Base-by-base conservation (phyloP, 2,888 invertebrate genomes). In the Cantharis nigra region DNA sequence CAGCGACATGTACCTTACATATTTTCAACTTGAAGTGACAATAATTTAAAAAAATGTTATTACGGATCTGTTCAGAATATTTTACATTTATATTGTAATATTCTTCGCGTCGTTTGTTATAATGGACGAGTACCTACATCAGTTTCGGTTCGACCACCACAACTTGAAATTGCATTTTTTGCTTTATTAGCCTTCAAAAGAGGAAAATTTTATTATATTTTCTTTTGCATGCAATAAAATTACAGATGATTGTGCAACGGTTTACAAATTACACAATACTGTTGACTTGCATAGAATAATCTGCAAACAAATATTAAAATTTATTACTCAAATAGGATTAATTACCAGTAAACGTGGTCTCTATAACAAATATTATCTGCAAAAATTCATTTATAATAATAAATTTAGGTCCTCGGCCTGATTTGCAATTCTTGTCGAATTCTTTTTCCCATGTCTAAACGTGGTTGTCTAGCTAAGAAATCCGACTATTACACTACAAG, bases 71-170 rank as follows among this genome's bases (percentile, higher is more conserved):
- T 49, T 49, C 49, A 49, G 49, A n/a, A 49, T 49, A 49, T 67
- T 67, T 67, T 67, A 26, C 65, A 67, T 67, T 67, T 67, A 67
- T 67, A 67, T 67, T 67, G 26, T 26, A 67, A 67, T 67, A 67
- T 67, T 67, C 23, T 67, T 67, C 65, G 65, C 65, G 20, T 67
- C 65, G 65, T 67, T 67, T 67, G 26, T 23, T 67, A 67, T 67
- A 26, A 67, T 67, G 26, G 65, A 67, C 65, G 65, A 67, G 65
- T 67, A 20, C 28, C 28, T 30, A 30, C 65, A 67, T 67, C 65
- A 67, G 65, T 67, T 23, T 67, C 65, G 65, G 65, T 67, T 67
- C 65, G 65, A 67, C 65, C 23, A 23, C 65, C 65, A 67, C 65
- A 26, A 67, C 65, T 67, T 67, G 65, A 67, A 67, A 26, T 67